These are phyloP conservation scores for Cynodonichthys magdalenae DNA, from an alignment of 2,797 vertebrate species.

Conservation along the genomic window DNA sequence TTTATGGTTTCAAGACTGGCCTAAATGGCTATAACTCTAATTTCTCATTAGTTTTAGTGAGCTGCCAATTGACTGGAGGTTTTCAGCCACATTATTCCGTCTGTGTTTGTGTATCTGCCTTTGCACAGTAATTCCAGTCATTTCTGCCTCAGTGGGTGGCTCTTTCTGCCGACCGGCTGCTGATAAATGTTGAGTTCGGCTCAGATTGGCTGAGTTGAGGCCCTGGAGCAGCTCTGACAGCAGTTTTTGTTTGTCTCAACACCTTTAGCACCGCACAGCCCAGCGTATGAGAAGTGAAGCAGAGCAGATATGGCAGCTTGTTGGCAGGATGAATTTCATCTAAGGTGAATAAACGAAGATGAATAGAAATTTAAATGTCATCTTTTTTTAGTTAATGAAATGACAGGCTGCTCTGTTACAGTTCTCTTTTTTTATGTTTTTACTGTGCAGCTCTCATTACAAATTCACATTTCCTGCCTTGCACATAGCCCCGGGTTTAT, in stretches of 20 bases:
- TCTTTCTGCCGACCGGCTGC: slow-evolving; percentile 47
- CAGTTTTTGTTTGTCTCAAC: slow-evolving; percentile 20
- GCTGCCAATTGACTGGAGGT: slow-evolving; percentile 18
- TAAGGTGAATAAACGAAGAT: slow-evolving; percentile 8
- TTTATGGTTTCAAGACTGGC: too few relatives aligned
- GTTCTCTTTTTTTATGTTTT: slow-evolving; percentile 2
- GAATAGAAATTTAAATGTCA: slow-evolving; percentile 3
- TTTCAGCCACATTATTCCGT: slow-evolving; percentile 7
- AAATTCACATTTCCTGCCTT: slow-evolving; percentile 22
- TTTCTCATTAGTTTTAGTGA: not conserved
- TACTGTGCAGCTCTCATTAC: not conserved
- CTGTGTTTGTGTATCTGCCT: slow-evolving; percentile 1
- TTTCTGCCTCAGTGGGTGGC: slow-evolving; percentile 28
- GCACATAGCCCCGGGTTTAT: slow-evolving; percentile 25
- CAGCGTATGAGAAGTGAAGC: slow-evolving; percentile 17
- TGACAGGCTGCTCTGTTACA: slow-evolving; percentile 4
- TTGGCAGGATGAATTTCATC: slow-evolving; percentile 28
- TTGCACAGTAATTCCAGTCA: slow-evolving; percentile 11
- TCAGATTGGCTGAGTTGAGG: slow-evolving; percentile 4
- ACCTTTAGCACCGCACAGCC: not conserved
- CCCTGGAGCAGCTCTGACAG: slow-evolving; percentile 18
- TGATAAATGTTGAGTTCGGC: slow-evolving; percentile 20
- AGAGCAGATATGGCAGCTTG: slow-evolving; percentile 22
- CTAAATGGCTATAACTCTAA: not conserved
- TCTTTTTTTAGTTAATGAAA: slow-evolving; percentile 16